Evolutionary conservation across 2,797 vertebrate genomes (phyloP).

Genomic region (Enteromius radiatus): DNA sequence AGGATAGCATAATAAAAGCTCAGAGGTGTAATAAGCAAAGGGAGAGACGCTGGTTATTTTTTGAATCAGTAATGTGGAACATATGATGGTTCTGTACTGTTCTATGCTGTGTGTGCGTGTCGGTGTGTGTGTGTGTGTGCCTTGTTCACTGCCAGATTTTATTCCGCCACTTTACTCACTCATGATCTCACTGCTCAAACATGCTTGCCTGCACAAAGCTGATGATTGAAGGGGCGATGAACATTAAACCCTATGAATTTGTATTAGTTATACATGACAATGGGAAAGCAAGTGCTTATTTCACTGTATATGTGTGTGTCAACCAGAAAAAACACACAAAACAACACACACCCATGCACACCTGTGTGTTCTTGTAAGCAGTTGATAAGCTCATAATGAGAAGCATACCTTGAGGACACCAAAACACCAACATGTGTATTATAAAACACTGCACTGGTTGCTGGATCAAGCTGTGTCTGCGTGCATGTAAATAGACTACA

Average conservation of each 20-base stretch:
- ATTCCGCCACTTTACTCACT: slow-evolving; percentile 80
- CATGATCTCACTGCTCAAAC: slow-evolving; percentile 84
- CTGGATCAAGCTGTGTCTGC: slow-evolving; percentile 79
- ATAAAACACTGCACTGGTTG: slow-evolving; percentile 57
- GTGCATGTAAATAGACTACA: slow-evolving; percentile 79
- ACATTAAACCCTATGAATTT: slow-evolving; percentile 25
- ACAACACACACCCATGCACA: slow-evolving; percentile 18
- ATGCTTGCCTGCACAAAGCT: slow-evolving; percentile 75
- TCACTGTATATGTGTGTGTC: slow-evolving; percentile 41
- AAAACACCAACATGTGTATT: background rate
- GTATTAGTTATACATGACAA: slow-evolving; percentile 27
- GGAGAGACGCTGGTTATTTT: slow-evolving; percentile 63
- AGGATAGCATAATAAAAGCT: too few species aligned
- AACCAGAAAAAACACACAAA: slow-evolving; percentile 4
- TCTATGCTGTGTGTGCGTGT: slow-evolving; percentile 9
- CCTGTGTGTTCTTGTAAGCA: slow-evolving; percentile 17
- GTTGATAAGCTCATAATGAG: slow-evolving; percentile 24
- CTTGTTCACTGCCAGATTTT: slow-evolving; percentile 78
- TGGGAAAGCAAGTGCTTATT: slow-evolving; percentile 6
- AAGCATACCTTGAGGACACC: slow-evolving; percentile 22
- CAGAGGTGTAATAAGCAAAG: background rate
- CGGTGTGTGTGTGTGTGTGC: too few species aligned
- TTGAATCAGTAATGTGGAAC: slow-evolving; percentile 82
- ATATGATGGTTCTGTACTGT: slow-evolving; percentile 79
- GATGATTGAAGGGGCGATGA: slow-evolving; percentile 48